Evolutionary conservation across 2,888 invertebrate genomes (phyloP).

Genomic region (Achlya flavicornis): DNA sequence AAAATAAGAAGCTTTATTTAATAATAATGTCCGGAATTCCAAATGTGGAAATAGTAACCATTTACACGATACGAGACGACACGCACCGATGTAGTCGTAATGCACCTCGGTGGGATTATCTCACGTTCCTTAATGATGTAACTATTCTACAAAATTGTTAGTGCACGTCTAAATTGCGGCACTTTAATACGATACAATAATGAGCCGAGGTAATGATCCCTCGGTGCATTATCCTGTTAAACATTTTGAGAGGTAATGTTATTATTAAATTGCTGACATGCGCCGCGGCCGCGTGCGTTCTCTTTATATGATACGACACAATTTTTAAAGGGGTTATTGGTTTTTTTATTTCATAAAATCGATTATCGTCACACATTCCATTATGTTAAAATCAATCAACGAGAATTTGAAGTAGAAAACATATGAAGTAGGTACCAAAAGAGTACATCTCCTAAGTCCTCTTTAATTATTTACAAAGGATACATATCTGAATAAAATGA

Average conservation of each 20-base stretch:
- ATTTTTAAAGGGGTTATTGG: neutral
- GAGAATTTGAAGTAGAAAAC: too few relatives aligned
- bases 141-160: conserved; percentile 54
- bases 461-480: too few relatives aligned
- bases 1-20: too few relatives aligned
- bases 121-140: conserved; percentile 52
- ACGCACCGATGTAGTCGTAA: conserved; percentile 28
- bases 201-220: conserved; percentile 46
- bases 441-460: too few relatives aligned
- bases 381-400: too few relatives aligned
- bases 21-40: neutral
- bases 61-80: neutral
- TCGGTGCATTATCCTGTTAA: conserved; percentile 51
- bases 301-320: neutral
- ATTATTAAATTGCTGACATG: conserved; percentile 33
- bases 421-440: too few relatives aligned
- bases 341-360: conserved; percentile 14
- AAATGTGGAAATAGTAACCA: neutral
- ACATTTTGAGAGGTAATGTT: conserved; percentile 44
- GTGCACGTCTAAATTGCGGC: conserved; percentile 51
- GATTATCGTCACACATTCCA: conserved; percentile 19
- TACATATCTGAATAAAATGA: too few relatives aligned
- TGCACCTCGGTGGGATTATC: conserved; percentile 44
- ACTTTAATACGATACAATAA: conserved; percentile 52
- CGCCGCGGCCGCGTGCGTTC: neutral